A percentile compares a stretch with the other conserved stretches of the same genome.
Evolutionary conservation across 2,797 vertebrate genomes (phyloP).

Genomic region (Poecile montanus): DNA sequence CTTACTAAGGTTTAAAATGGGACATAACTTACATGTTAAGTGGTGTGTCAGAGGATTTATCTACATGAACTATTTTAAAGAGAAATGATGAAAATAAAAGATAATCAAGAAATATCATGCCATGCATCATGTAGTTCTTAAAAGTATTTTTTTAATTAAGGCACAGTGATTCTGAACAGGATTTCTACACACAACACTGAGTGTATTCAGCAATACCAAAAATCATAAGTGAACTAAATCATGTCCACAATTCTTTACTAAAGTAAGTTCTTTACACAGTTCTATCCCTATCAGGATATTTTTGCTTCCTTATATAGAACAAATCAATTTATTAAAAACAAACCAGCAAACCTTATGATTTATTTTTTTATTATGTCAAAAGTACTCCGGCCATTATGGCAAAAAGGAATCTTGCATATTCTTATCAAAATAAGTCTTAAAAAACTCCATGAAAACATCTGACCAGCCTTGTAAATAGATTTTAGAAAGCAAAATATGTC

Average conservation of each 20-base stretch:
- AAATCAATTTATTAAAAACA: not conserved
- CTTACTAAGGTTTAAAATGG: slow-evolving; percentile 32
- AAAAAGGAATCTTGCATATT: not conserved
- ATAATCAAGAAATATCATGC: not conserved
- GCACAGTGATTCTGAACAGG: not conserved
- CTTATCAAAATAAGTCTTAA: not conserved
- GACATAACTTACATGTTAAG: not conserved
- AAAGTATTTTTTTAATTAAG: not conserved
- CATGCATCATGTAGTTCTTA: not conserved
- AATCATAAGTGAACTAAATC: not conserved
- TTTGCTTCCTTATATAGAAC: not conserved
- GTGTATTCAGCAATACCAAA: not conserved
- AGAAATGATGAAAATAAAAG: not conserved
- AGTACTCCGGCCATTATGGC: not conserved
- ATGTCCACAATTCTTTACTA: not conserved
- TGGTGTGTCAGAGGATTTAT: not conserved
- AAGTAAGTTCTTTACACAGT: too few relatives aligned
- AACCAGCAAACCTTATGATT: not conserved
- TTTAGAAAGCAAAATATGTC: not conserved
- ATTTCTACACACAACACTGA: not conserved
- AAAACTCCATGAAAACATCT: not conserved
- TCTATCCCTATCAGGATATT: not conserved
- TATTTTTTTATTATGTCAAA: not conserved
- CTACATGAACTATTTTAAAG: not conserved
- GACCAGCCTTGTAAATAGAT: not conserved